Conservation (phyloP, 2,888 invertebrate genomes). For the Chirona hameri region DNA sequence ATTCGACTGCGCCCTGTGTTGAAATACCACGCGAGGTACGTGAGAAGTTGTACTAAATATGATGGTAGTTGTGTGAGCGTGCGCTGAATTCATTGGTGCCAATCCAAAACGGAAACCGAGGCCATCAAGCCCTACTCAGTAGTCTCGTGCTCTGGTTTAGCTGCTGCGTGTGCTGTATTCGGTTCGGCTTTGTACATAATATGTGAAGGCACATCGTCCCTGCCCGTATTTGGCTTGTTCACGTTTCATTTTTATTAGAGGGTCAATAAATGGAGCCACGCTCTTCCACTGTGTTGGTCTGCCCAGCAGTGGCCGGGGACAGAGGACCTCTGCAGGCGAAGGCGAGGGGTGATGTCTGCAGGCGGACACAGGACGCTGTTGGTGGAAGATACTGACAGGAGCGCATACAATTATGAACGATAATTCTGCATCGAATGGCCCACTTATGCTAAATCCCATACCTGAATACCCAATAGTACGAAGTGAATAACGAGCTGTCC, state of each 20-base stretch:
- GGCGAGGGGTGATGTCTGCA: no score
- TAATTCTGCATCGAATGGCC: no score
- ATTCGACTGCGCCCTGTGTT: not conserved
- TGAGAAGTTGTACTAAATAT: not conserved
- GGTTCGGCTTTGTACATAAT: not conserved
- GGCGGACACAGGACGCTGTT: no score
- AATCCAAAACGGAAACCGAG: not conserved
- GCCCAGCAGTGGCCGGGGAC: no score
- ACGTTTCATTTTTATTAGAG: not conserved
- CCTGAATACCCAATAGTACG: no score
- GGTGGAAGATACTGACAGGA: no score
- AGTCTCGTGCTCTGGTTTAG: not conserved
- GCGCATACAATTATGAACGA: no score
- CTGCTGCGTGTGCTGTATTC: not conserved
- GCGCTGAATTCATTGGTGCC: conserved; percentile 5
- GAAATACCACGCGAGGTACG: not conserved
- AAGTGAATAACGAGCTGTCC: no score
- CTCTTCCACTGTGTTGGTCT: not conserved
- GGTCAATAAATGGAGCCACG: conserved; percentile 8
- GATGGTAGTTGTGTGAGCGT: not conserved
- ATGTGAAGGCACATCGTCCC: not conserved
- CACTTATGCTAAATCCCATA: no score
- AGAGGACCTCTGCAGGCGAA: no score
- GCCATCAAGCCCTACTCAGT: not conserved
- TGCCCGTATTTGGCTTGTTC: not conserved